Base-by-base conservation (phyloP, 2,888 invertebrate species). In the Willowsia nigromaculata region DNA sequence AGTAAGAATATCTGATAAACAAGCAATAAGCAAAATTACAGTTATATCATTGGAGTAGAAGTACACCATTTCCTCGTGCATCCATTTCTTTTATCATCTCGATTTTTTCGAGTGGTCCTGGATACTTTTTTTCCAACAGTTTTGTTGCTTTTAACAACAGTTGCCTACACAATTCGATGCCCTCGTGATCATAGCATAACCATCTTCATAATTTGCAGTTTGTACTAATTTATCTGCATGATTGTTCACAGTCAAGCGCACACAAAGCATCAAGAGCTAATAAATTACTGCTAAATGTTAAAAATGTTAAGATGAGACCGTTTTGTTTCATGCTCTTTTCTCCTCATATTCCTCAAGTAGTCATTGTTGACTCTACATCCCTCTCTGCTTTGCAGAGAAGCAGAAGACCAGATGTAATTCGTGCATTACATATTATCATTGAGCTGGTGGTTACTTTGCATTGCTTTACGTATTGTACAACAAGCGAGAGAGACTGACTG, bases 201-300 rank as follows among this genome's bases (percentile, higher is more conserved):
- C 56, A 40, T 40, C 37, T 68, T 37, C 37, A 68, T 40, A 40
- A 13, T n/a, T 13, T 37, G 37, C n/a, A 4, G n/a, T 40, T 68
- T 43, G 25, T 40, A 62, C n/a, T 40, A n/a, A 40, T 40, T 40
- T 40, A 0, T 18, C 22, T 68, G 37, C 68, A 68, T 40, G 18
- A 40, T 18, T 40, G n/a, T 2, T 68, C 7, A 11, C 40, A 37
- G 37, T 68, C 18, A 22, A 68, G 68, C 37, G 40, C 37, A 22
- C 22, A 37, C 37, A 80, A 76, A 33, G n/a, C 25, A 40, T 53
- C 50, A 59, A 30, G 47, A 68, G 82, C 40, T 40, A 74, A 71
- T 84, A 84, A 71, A 84, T 84, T 84, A 68, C 68, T 68, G 53
- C 71, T 53, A 15, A 71, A 33, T 82, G 84, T 53, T 74, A 71